Base-by-base conservation (phyloP, 2,888 invertebrate species). In the Sinelater perroti region DNA sequence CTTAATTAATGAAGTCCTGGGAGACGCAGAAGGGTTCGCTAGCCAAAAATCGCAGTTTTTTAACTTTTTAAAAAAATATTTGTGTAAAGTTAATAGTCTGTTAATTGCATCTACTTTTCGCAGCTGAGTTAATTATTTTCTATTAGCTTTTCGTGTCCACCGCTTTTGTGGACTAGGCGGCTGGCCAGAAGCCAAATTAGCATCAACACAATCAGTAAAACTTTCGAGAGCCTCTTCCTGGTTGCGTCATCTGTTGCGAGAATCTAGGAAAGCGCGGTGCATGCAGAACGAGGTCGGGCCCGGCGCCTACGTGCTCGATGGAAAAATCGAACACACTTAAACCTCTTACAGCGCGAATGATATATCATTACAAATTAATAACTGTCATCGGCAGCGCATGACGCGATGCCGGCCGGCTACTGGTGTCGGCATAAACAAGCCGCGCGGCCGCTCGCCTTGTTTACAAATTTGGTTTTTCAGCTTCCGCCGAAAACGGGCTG, bases 331-430 rank as follows among this genome's bases (percentile, higher is more conserved):
- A 44, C 30, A 44, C 10, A 44, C 14, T 13, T 33, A 14, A 3
- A 40, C 20, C 21, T 20, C 10, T 17, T 30, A 44, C 18, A 44
- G 30, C 18, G 30, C 8, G 16, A 14, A 40, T 40, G 30, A 44
- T 44, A 30, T 17, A 44, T 30, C 16, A 44, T 44, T 44, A 44
- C 18, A 30, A 30, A 44, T 44, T 44, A 30, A 30, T 44, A 44
- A 30, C 44, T 44, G 44, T 44, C 44, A 44, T 44, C 17, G 26
- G 5, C 26, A 16, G 13, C 1, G 4, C 28, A 44, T 30, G 44
- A 44, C 44, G 44, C 24, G 24, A n/a, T 13, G 16, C 3, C 24
- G 11, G 14, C 20, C 13, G 38, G 17, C 20, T n/a, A n/a, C 20
- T 38, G 17, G n/a, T 17, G 17, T 33, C 10, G 4, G 20, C 20